These are phyloP conservation scores for Pristionchus japonicus DNA, from an alignment of 2,888 invertebrate genomes.

Conservation along the genomic window DNA sequence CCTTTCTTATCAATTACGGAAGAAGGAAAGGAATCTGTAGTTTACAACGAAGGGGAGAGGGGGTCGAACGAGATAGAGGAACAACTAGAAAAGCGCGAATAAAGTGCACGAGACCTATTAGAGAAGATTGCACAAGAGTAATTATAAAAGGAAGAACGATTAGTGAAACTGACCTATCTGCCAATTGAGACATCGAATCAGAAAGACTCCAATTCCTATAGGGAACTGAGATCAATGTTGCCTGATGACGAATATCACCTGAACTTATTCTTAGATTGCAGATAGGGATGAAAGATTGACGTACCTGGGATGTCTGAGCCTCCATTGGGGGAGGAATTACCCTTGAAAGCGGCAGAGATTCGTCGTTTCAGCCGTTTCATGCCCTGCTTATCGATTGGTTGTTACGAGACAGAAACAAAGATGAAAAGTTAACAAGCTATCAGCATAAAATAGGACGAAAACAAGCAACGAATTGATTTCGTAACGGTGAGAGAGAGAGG, in stretches of 20 bases:
- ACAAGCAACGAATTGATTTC: background rate
- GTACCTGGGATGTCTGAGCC: background rate
- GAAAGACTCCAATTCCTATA: slow-evolving; percentile 54
- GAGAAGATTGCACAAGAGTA: background rate
- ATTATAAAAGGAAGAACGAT: background rate
- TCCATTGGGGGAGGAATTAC: slow-evolving; percentile 46
- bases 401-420: background rate
- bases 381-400: slow-evolving; percentile 1
- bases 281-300: background rate
- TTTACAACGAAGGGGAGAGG: background rate
- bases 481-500: background rate
- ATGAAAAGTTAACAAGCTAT: background rate
- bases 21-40: background rate
- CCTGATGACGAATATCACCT: slow-evolving; percentile 28
- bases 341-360: slow-evolving; percentile 64
- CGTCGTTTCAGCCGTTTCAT: slow-evolving; percentile 70
- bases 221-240: slow-evolving; percentile 25
- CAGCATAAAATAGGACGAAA: background rate
- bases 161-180: slow-evolving; percentile 56
- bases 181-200: slow-evolving; percentile 66
- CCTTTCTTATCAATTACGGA: slow-evolving; percentile 1
- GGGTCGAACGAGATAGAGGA: background rate
- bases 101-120: background rate
- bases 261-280: background rate
- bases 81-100: background rate